phyloP scores from a whole-genome alignment of 37 sponge, comb jelly and placozoan genomes.

The Chondrosia reniformis region DNA sequence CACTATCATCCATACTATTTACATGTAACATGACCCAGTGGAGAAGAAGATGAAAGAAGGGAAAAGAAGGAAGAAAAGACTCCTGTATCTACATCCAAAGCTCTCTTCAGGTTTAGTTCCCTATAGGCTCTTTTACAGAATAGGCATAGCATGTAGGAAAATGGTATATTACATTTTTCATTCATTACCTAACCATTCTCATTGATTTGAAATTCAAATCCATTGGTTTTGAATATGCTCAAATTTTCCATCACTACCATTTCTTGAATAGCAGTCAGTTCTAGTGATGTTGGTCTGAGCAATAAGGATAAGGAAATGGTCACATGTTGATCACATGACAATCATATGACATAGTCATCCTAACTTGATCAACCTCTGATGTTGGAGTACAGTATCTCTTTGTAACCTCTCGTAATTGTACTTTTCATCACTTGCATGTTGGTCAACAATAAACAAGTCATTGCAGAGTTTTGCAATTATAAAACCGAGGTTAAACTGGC shows the following conservation, averaged over 20 bases:
- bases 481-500: conserved; percentile 97
- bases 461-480: conserved; percentile 65
- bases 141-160: too few species aligned
- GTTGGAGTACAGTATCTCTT: conserved; percentile 68
- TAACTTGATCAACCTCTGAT: conserved; percentile 77
- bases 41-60: too few species aligned
- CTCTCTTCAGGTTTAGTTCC: too few species aligned
- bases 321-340: too few species aligned
- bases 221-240: conserved; percentile 79
- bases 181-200: conserved; percentile 30
- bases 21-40: too few species aligned
- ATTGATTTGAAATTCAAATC: conserved; percentile 85
- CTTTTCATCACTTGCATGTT: conserved; percentile 99
- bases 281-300: conserved; percentile 63
- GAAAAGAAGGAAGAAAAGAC: too few species aligned
- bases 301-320: too few species aligned
- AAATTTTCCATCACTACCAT: conserved; percentile 76
- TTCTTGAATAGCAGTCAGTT: conserved; percentile 80
- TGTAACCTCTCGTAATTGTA: conserved; percentile 88
- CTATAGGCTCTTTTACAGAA: too few species aligned
- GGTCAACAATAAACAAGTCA: conserved; percentile 96
- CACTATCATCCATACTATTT: too few species aligned
- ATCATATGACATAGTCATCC: too few species aligned
- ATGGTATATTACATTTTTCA: not conserved
- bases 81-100: too few species aligned